Base-by-base conservation (phyloP, 2,113 vertebrate species). In the Crotalus horridus region DNA sequence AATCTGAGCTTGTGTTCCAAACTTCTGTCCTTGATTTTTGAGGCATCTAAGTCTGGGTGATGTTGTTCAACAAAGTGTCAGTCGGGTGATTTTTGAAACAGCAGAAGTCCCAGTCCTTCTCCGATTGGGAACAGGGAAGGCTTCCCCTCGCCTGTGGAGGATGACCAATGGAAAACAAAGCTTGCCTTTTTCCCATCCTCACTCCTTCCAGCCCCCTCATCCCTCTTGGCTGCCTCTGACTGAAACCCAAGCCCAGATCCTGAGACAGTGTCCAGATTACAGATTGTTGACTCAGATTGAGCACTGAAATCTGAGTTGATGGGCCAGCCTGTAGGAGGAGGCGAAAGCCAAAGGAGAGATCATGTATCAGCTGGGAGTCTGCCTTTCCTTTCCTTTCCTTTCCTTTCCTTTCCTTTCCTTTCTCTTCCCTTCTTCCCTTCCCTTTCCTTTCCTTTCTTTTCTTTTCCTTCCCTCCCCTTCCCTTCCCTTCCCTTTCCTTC, bases 241-340 rank as follows among this genome's bases (percentile, higher is more conserved):
- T 97, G 98, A 97, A 98, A 98, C 96, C 95, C 96, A 97, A 98
- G 97, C 97, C 98, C 97, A 96, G 94, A 97, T 98, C 96, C 97
- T 20, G 96, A 97, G 97, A 96, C 97, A 96, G 97, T 97, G 98
- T 98, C 97, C 98, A 98, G 98, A 98, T 98, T 98, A 98, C 97
- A 98, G 97, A 98, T 98, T 98, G 98, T 98, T 98, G 98, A 98
- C 98, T 98, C 98, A 98, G 98, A 98, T 98, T 98, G 98, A 98
- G 98, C 95, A 96, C 97, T 98, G 98, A 98, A 98, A 99, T 94
- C 94, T 96, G 98, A 98, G 97, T 98, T 97, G 98, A 97, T 97
- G 97, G 97, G 97, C 97, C 96, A 96, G 97, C 98, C 97, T 96
- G 98, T 97, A 95, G 97, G 97, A 97, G 96, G 96, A 97, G 96